Conservation (phyloP, 2,888 invertebrate species). For the Melieria picta region DNA sequence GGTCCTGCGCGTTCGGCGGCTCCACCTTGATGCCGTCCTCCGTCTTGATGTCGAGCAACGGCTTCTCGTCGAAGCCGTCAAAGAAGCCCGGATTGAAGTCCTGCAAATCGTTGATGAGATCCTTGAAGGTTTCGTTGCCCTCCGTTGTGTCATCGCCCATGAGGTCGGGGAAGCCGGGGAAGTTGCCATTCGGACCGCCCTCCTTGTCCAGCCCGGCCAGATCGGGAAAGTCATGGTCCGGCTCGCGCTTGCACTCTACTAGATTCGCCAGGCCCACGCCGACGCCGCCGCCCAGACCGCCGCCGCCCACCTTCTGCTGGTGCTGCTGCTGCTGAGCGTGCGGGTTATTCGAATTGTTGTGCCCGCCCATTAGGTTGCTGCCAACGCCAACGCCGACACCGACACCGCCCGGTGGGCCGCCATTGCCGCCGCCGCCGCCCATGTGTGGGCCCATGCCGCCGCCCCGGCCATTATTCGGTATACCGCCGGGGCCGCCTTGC, state of each 20-base stretch:
- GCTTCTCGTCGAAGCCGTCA: conserved; percentile 76
- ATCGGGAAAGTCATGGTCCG: conserved; percentile 88
- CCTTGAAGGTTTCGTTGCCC: conserved; percentile 84
- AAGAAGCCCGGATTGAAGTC: conserved; percentile 84
- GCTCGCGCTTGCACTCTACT: conserved; percentile 86
- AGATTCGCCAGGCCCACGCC: conserved; percentile 71
- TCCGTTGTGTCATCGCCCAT: conserved; percentile 86
- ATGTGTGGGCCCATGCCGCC: conserved; percentile 43
- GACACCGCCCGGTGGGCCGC: conserved; percentile 47
- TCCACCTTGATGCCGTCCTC: conserved; percentile 65
- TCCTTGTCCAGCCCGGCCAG: conserved; percentile 88
- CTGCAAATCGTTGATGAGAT: conserved; percentile 87
- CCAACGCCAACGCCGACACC: conserved; percentile 49
- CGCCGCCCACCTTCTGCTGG: conserved; percentile 49
- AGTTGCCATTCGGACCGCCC: conserved; percentile 77
- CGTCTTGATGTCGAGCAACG: conserved; percentile 65
- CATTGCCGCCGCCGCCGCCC: conserved; percentile 51
- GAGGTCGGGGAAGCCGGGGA: conserved; percentile 82
- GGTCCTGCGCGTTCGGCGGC: conserved; percentile 64
- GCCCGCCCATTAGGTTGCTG: conserved; percentile 61
- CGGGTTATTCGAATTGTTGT: conserved; percentile 65
- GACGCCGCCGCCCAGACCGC: conserved; percentile 66
- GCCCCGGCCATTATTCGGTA: conserved; percentile 52
- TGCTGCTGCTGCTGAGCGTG: conserved; percentile 46
- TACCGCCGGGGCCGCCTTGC: conserved; percentile 54